Percentiles rank a stretch among this genome's conserved stretches.
Evolutionary conservation across 2,113 vertebrate genomes (phyloP).

Genomic region (Ciconia stormi): DNA sequence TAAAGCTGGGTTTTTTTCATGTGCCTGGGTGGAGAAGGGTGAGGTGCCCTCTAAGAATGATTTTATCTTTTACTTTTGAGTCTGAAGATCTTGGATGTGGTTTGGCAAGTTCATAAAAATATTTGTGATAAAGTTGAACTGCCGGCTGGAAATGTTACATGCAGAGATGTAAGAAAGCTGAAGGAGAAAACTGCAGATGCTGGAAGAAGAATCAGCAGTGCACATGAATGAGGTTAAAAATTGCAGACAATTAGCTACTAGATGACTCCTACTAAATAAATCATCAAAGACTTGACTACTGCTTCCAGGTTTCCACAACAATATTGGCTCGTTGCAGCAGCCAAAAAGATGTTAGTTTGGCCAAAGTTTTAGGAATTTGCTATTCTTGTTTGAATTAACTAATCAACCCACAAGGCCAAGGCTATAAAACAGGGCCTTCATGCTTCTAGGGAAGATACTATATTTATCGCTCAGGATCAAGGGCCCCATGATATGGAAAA

Average conservation of each 20-base stretch:
- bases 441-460: background rate
- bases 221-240: conserved; percentile 37
- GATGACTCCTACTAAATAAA: conserved; percentile 57
- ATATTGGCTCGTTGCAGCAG: background rate
- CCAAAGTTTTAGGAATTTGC: conserved; percentile 25
- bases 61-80: conserved; percentile 52
- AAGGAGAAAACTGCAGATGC: conserved; percentile 15
- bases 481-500: background rate
- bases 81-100: conserved; percentile 43
- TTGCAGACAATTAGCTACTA: conserved; percentile 46
- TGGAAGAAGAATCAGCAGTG: conserved; percentile 9
- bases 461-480: conserved; percentile 16
- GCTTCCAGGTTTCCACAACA: conserved; percentile 42
- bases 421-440: background rate
- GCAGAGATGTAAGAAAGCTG: conserved; percentile 6
- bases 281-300: conserved; percentile 43
- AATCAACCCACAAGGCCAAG: background rate
- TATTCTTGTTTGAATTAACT: conserved; percentile 47
- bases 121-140: conserved; percentile 37
- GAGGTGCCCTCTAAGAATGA: conserved; percentile 46
- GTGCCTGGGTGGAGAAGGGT: conserved; percentile 25
- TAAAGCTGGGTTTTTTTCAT: background rate
- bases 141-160: background rate
- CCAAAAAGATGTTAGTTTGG: conserved; percentile 25
- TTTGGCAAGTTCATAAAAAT: conserved; percentile 56